These are phyloP conservation scores for Pseudomyrmex flavicornis DNA, from an alignment of 1,140 invertebrate genomes.

Conservation along the genomic window DNA sequence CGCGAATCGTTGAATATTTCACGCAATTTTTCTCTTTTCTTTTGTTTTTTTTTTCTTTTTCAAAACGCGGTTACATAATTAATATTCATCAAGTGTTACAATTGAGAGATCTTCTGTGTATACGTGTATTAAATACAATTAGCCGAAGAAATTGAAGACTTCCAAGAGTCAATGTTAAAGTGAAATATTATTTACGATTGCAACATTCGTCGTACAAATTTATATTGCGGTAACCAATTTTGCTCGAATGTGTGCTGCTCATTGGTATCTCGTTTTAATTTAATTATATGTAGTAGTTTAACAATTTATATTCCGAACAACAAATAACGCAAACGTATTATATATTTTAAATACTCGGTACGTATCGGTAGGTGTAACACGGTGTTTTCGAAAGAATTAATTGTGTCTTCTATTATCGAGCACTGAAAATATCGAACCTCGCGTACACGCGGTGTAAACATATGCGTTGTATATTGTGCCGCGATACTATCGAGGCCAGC, in stretches of 20 bases:
- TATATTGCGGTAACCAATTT: no score
- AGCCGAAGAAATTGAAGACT: no score
- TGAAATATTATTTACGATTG: no score
- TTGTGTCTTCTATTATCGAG: conserved; percentile 43
- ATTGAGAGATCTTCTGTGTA: not conserved
- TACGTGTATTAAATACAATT: no score
- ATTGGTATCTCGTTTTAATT: no score
- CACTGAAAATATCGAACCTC: conserved; percentile 24
- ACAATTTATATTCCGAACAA: not conserved
- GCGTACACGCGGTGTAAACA: conserved; percentile 29
- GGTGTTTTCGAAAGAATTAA: conserved; percentile 5
- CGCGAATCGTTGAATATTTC: not conserved
- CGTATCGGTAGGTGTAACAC: conserved; percentile 2
- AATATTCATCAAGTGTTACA: not conserved
- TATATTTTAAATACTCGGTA: not conserved
- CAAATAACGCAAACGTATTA: not conserved
- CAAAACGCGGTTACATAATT: not conserved
- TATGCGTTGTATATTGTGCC: conserved; percentile 14
- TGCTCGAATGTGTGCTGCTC: no score
- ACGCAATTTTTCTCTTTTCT: not conserved
- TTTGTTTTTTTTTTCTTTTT: not conserved
- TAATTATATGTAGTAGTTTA: not conserved
- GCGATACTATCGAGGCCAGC: conserved; percentile 28
- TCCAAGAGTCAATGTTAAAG: no score
- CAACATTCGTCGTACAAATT: no score